Percentiles rank a stretch among this genome's conserved stretches.
phyloP scores from a whole-genome alignment of 1,140 invertebrate genomes.

The Meloidogyne chitwoodi region DNA sequence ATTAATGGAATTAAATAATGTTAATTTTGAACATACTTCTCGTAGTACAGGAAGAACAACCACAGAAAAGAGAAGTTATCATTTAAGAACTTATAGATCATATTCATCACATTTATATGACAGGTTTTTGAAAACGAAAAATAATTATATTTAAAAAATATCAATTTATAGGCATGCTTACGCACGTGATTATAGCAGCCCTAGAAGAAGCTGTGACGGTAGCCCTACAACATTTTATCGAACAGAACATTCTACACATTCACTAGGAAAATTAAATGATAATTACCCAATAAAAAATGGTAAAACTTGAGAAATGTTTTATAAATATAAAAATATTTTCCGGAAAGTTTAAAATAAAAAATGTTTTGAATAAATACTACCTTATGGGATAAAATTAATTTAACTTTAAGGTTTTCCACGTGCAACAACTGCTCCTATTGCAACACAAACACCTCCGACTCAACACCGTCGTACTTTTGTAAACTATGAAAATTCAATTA shows the following conservation, averaged over 20 bases:
- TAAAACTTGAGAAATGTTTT: not conserved
- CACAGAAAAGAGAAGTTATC: not conserved
- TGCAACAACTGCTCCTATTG: not conserved
- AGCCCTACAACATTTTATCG: not conserved
- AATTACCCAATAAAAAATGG: not conserved
- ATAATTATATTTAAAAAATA: not conserved
- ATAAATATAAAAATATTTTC: not conserved
- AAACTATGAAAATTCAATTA: not conserved
- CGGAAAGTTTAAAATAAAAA: no score
- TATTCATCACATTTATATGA: slow-evolving; percentile 38
- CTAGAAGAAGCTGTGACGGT: not conserved
- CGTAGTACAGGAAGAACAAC: not conserved
- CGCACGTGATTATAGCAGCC: slow-evolving; percentile 19
- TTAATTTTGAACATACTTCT: not conserved
- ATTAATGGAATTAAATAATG: not conserved
- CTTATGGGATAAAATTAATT: no score
- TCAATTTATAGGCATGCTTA: slow-evolving; percentile 23
- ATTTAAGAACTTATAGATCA: slow-evolving; percentile 28
- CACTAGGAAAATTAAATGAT: not conserved
- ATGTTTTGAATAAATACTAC: no score
- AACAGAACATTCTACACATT: not conserved
- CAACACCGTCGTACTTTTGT: not conserved
- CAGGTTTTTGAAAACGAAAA: not conserved
- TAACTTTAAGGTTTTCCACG: not conserved
- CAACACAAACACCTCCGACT: not conserved